Conservation (phyloP, 2,888 invertebrate species). For the Strigamia crassipes region DNA sequence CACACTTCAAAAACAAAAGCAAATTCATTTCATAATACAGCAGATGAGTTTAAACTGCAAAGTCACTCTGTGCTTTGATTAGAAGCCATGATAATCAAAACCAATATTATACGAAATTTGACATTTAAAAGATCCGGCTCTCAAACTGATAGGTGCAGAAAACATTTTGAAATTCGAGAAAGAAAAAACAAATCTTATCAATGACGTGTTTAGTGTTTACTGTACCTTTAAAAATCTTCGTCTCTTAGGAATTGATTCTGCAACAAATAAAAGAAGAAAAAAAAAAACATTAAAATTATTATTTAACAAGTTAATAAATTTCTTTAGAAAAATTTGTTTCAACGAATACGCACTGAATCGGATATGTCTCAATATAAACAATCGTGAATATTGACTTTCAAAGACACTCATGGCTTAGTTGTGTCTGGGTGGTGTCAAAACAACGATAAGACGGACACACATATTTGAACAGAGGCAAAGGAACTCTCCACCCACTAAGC, state of each 20-base stretch:
- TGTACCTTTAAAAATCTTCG: background rate
- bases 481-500: constrained; percentile 44
- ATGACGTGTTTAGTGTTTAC: background rate
- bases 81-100: constrained; percentile 36
- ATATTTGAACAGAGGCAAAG: constrained; percentile 45
- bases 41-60: constrained; percentile 37
- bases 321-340: no score
- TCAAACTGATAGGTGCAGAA: constrained; percentile 20
- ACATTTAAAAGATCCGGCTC: constrained; percentile 33
- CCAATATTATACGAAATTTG: constrained; percentile 34
- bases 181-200: constrained; percentile 14
- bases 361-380: background rate
- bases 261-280: background rate
- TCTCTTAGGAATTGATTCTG: background rate
- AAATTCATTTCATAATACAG: constrained; percentile 35
- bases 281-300: background rate
- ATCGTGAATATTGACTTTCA: constrained; percentile 1
- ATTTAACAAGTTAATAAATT: background rate
- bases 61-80: constrained; percentile 35
- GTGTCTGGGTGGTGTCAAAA: constrained; percentile 38
- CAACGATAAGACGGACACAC: constrained; percentile 44
- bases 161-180: background rate
- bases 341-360: background rate
- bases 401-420: background rate
- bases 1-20: constrained; percentile 42